A percentile compares a stretch with the other conserved stretches of the same genome.
Evolutionary conservation across 2,113 vertebrate species (phyloP).

Genomic region (Eira barbara): DNA sequence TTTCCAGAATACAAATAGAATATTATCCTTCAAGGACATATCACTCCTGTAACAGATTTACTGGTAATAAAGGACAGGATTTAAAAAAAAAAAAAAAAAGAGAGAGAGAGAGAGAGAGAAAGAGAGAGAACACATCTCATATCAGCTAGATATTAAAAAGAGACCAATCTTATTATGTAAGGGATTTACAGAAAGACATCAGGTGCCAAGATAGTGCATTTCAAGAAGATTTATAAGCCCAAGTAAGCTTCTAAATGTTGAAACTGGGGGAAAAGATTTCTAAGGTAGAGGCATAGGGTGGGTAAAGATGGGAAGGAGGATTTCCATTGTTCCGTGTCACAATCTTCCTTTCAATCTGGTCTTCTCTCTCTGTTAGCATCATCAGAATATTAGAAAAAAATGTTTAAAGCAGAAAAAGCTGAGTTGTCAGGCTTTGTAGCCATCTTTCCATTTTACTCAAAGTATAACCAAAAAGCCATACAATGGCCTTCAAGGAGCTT

Average conservation of each 20-base stretch:
- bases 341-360: not conserved
- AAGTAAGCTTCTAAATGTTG: not conserved
- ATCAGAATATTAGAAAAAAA: not conserved
- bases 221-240: not conserved
- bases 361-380: not conserved
- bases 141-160: not conserved
- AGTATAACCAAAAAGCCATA: not conserved
- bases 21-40: not conserved
- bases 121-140: too few relatives aligned
- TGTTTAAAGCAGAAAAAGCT: not conserved
- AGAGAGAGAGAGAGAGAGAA: too few relatives aligned
- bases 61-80: not conserved
- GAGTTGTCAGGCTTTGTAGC: not conserved
- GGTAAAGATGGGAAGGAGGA: not conserved
- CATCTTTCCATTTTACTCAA: not conserved
- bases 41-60: not conserved
- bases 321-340: not conserved
- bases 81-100: not conserved
- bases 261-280: not conserved
- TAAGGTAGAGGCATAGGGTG: not conserved
- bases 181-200: not conserved
- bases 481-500: not conserved
- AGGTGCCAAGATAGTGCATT: not conserved
- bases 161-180: not conserved
- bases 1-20: not conserved